Conservation (phyloP, 2,113 vertebrate genomes). For the Sakesphorus luctuosus region DNA sequence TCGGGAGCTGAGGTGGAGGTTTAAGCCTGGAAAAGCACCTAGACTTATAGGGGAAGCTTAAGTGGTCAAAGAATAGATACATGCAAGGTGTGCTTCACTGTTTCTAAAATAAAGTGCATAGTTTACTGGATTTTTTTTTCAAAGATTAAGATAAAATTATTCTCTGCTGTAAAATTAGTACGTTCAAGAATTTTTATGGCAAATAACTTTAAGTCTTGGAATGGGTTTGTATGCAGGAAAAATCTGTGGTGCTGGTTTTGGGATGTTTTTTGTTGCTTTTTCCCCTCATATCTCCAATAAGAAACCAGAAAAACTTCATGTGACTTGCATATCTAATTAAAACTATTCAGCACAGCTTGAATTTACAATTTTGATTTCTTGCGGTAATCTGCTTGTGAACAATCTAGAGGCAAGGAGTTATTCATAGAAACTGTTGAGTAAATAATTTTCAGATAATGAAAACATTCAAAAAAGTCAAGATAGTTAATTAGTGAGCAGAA, state of each 20-base stretch:
- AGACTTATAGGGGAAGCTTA: neutral
- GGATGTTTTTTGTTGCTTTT: neutral
- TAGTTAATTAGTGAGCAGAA: constrained; percentile 69
- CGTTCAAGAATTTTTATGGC: neutral
- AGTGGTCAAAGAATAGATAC: fast-evolving
- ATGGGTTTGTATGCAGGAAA: neutral
- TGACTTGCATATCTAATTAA: constrained; percentile 50
- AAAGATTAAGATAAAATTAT: neutral
- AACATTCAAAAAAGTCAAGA: constrained; percentile 72
- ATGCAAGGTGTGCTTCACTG: neutral
- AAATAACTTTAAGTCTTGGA: neutral
- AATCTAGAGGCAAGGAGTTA: constrained; percentile 62
- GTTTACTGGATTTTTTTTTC: neutral
- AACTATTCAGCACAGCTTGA: constrained; percentile 49
- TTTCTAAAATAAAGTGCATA: neutral
- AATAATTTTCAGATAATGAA: constrained; percentile 72
- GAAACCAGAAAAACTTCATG: neutral
- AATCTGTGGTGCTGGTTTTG: neutral
- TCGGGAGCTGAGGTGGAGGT: fast-evolving
- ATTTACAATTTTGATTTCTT: constrained; percentile 68
- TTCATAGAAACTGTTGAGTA: constrained; percentile 67
- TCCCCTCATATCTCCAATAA: neutral
- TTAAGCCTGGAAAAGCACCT: neutral
- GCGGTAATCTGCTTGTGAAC: constrained; percentile 59
- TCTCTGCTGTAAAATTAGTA: neutral